A percentile compares a stretch with the other conserved stretches of the same genome.
These are phyloP conservation scores for Clusia tigrina DNA, from an alignment of 2,888 invertebrate species.

Conservation along the genomic window DNA sequence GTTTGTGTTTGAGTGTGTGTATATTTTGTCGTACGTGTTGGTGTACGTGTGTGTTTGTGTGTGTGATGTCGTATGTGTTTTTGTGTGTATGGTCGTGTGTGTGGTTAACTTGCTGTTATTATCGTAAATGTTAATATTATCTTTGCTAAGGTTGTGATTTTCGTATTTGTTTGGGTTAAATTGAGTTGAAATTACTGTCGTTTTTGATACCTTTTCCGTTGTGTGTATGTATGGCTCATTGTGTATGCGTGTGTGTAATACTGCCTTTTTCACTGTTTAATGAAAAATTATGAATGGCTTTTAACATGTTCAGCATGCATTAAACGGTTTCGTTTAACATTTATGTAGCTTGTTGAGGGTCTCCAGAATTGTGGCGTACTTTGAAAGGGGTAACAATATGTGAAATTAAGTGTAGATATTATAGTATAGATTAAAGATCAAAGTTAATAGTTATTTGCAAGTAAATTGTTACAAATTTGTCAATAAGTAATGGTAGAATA, in stretches of 20 bases:
- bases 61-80: neutral
- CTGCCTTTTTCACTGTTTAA: slow-evolving; percentile 12
- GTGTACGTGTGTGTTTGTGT: slow-evolving; percentile 9
- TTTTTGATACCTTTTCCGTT: neutral
- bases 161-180: neutral
- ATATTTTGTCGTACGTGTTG: neutral
- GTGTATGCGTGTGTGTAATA: neutral
- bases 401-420: neutral
- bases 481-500: neutral
- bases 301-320: slow-evolving; percentile 21
- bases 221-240: neutral
- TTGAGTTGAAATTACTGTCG: neutral
- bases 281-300: slow-evolving; percentile 28
- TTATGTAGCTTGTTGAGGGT: neutral
- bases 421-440: no score
- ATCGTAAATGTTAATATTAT: slow-evolving; percentile 22
- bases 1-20: neutral
- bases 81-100: slow-evolving; percentile 1
- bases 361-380: neutral
- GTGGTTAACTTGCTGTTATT: slow-evolving; percentile 8
- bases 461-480: neutral
- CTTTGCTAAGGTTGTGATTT: slow-evolving; percentile 17
- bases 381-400: no score
- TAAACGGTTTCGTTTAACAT: slow-evolving; percentile 11
- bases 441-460: no score